Evolutionary conservation across 2,888 invertebrate genomes (phyloP), one percentile per base, ranked within the genome.

Genomic region (Mesorhabditis belari): DNA sequence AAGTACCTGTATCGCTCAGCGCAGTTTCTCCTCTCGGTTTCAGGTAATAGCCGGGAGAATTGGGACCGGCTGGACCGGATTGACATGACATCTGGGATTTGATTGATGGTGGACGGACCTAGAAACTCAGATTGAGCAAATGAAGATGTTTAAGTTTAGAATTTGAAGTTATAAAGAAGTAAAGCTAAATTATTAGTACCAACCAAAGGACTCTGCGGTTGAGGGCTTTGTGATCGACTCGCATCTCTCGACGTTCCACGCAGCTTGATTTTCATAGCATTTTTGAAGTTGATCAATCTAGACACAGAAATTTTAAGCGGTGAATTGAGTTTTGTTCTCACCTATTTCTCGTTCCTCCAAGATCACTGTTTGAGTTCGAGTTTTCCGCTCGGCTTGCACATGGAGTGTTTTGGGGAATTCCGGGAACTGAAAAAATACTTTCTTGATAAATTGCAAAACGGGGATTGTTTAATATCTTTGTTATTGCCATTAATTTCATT

Each of bases 51-150:
- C 77, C 78, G 4, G 79, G 79, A n/a, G 76, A 76, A 44, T 80
- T 77, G 21, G 79, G 78, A 28, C 75, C 77, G 2, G 77, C 76
- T 9, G 79, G 79, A 3, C 79, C 79, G 26, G 74, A 75, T 59
- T 79, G 79, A 23, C 73, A 75, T 19, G 77, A 77, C 56, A 80
- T 69, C 63, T 79, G 79, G 5, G 75, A 75, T 61, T 77, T 76
- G 61, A 80, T 75, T 0, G 79, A 80, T 19, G 79, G 79, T 4
- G 79, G 79, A n/a, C 79, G 71, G 17, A 77, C 75, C 73, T 73
- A 28, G 29, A 58, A 25, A 6, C 6, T n/a, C n/a, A n/a, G n/a
- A n/a, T n/a, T n/a, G n/a, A n/a, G n/a, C n/a, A 21, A 25, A 24
- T n/a, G 25, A 53, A 53, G n/a, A 44, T 12, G n/a, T n/a, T 44